These are phyloP conservation scores for Lanius ludovicianus DNA, from an alignment of 2,113 vertebrate genomes.

Conservation along the genomic window DNA sequence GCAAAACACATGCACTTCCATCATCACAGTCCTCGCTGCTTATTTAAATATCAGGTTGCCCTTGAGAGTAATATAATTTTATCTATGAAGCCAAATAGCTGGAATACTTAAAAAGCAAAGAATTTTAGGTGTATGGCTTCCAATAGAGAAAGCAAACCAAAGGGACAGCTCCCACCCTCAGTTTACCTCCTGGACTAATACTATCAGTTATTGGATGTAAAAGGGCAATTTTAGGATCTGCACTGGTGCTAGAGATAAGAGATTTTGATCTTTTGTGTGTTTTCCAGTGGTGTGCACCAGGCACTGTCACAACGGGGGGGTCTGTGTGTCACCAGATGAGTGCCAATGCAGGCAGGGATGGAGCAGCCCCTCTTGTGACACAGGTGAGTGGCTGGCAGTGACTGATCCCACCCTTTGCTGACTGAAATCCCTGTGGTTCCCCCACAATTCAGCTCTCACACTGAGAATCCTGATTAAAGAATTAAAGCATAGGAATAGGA, in stretches of 20 bases:
- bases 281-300: slow-evolving; percentile 79
- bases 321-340: slow-evolving; percentile 76
- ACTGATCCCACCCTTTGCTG: not conserved
- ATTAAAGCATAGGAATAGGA: not conserved
- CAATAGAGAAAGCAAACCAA: not conserved
- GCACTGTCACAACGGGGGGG: slow-evolving; percentile 82
- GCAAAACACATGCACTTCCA: not conserved
- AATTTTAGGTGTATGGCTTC: not conserved
- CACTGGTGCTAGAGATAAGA: not conserved
- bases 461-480: not conserved
- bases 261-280: not conserved
- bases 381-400: slow-evolving; percentile 51
- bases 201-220: not conserved
- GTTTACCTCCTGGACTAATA: not conserved
- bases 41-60: slow-evolving; percentile 36
- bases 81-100: not conserved
- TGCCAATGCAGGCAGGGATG: slow-evolving; percentile 76
- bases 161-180: not conserved
- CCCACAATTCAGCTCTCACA: rapidly evolving
- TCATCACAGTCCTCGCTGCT: not conserved
- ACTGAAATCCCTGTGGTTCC: not conserved
- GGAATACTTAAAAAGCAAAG: slow-evolving; percentile 13
- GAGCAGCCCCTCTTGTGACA: slow-evolving; percentile 81
- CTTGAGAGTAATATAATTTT: slow-evolving; percentile 8
- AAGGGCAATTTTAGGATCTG: not conserved